These are phyloP conservation scores for Nycticryphes semicollaris DNA, from an alignment of 2,113 vertebrate species.

Conservation along the genomic window DNA sequence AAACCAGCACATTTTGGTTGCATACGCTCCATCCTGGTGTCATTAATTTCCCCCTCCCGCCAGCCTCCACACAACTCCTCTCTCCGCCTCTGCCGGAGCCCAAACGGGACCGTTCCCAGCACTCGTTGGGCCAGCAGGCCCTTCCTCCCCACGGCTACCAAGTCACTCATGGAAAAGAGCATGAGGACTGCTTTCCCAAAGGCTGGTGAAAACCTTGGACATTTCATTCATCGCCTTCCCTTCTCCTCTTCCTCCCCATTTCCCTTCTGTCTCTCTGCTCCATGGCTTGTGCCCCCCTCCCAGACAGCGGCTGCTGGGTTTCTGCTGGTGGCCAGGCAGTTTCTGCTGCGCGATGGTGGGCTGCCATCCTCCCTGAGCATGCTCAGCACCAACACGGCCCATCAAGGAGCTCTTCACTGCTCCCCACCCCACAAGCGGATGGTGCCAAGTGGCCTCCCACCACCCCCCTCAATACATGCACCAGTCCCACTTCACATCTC, in stretches of 20 bases:
- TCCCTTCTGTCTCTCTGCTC: background rate
- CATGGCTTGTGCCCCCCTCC: background rate
- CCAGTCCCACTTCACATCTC: background rate
- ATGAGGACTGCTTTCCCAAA: background rate
- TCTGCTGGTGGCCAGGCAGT: background rate
- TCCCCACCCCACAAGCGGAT: accelerated
- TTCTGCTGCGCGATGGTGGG: background rate
- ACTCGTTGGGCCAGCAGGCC: background rate
- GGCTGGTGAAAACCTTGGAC: background rate
- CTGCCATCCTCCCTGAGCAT: slow-evolving; percentile 7
- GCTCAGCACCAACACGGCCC: background rate
- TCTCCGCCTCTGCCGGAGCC: background rate
- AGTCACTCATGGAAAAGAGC: background rate
- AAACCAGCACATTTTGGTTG: slow-evolving; percentile 68
- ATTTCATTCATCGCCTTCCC: background rate
- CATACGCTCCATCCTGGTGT: background rate
- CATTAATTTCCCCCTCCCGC: background rate
- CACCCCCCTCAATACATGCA: accelerated
- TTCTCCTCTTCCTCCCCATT: background rate
- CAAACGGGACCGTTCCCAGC: background rate
- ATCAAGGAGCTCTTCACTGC: accelerated
- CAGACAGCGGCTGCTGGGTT: background rate
- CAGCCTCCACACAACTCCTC: slow-evolving; percentile 20
- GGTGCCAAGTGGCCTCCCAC: background rate
- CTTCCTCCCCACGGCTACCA: background rate